Percentiles rank a stretch among this genome's conserved stretches.
Conservation (phyloP, 2,797 vertebrate genomes). For the Clarias fuscus region DNA sequence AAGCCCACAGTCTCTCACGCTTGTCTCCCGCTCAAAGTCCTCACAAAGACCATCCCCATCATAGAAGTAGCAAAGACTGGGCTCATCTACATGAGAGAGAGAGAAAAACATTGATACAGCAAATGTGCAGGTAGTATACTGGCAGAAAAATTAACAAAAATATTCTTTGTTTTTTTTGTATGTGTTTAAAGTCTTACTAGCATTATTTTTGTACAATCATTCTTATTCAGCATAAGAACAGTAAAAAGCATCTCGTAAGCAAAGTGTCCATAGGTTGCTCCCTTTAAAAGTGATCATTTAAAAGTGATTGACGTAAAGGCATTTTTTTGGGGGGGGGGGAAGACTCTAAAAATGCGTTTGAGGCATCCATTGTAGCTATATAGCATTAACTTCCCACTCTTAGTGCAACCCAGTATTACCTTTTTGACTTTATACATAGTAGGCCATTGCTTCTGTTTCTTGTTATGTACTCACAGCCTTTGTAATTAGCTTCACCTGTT, state of each 20-base stretch:
- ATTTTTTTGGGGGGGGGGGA: background rate
- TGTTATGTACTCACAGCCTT: background rate
- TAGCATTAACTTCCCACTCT: background rate
- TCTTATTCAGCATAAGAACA: background rate
- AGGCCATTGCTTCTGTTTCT: slow-evolving; percentile 5
- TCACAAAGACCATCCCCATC: slow-evolving; percentile 86
- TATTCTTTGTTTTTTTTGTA: background rate
- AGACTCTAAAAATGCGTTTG: background rate
- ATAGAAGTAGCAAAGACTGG: slow-evolving; percentile 85
- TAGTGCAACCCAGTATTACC: background rate
- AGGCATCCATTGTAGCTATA: background rate
- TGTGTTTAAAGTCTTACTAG: background rate
- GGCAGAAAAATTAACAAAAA: background rate
- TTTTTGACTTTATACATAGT: background rate
- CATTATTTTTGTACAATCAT: background rate
- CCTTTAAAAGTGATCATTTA: background rate
- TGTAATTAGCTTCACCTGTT: background rate
- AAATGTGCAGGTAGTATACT: background rate
- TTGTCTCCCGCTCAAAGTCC: slow-evolving; percentile 84
- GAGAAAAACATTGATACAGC: background rate
- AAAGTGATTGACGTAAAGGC: background rate
- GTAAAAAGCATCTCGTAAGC: background rate
- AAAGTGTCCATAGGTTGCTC: background rate
- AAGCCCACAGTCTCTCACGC: slow-evolving; percentile 83
- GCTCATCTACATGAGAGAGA: slow-evolving; percentile 73